A percentile compares a stretch with the other conserved stretches of the same genome.
phyloP scores from a whole-genome alignment of 92 coral and sea anemone species.

The Porites evermanni region DNA sequence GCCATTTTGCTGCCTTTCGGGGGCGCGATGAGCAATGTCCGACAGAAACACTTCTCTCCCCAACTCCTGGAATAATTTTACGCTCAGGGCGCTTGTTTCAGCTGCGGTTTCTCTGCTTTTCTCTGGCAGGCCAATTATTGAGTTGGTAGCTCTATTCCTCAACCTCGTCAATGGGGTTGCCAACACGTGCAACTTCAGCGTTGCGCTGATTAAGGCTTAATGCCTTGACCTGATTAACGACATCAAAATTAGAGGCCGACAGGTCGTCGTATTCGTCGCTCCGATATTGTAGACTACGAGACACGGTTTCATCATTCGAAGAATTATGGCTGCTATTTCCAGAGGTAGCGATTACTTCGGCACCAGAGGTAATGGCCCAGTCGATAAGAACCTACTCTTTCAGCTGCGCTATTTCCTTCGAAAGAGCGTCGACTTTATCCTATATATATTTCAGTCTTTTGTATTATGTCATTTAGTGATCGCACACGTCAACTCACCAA shows the following conservation, averaged over 20 bases:
- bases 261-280: too few relatives aligned
- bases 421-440: constrained; percentile 6
- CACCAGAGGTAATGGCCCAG: neutral
- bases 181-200: neutral
- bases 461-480: neutral
- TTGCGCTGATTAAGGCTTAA: neutral
- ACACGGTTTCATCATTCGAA: too few relatives aligned
- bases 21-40: neutral
- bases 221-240: neutral
- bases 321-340: too few relatives aligned
- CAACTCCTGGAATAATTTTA: constrained; percentile 4
- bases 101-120: too few relatives aligned
- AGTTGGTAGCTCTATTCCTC: too few relatives aligned
- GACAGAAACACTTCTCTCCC: neutral
- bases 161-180: neutral
- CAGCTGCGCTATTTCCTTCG: neutral
- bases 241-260: neutral
- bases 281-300: too few relatives aligned
- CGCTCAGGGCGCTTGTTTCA: neutral
- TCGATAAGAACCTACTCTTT: neutral
- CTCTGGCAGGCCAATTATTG: too few relatives aligned
- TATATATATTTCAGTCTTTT: too few relatives aligned
- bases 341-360: neutral
- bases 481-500: too few relatives aligned
- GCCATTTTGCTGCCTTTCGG: neutral